Conservation (phyloP, 2,113 vertebrate genomes). For the Amblyornis subalaris region DNA sequence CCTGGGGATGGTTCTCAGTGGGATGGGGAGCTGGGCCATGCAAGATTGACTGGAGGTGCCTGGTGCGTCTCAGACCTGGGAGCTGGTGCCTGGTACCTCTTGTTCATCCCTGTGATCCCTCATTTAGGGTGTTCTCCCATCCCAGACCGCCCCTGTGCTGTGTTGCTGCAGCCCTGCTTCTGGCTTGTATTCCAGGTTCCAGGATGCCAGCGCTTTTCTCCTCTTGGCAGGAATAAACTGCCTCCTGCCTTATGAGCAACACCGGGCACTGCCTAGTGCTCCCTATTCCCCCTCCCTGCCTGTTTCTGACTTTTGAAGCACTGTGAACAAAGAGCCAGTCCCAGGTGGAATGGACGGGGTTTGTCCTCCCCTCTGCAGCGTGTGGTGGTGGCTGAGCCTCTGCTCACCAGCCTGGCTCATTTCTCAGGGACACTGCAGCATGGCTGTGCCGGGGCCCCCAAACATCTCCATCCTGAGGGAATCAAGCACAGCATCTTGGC, state of each 20-base stretch:
- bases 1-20: not conserved
- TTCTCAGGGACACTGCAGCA: accelerated
- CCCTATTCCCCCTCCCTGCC: not conserved
- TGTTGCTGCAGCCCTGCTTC: not conserved
- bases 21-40: accelerated
- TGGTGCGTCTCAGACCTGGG: not conserved
- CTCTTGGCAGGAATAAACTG: not conserved
- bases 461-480: not conserved
- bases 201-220: accelerated
- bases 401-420: accelerated
- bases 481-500: not conserved
- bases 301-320: not conserved
- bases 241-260: not conserved
- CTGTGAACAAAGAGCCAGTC: not conserved
- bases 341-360: not conserved
- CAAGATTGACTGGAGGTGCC: not conserved
- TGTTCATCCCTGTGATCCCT: not conserved
- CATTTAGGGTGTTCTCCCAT: not conserved
- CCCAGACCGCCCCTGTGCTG: not conserved
- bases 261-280: not conserved
- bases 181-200: not conserved
- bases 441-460: not conserved
- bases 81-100: not conserved
- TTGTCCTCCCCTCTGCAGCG: not conserved
- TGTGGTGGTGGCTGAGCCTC: not conserved